A percentile compares a stretch with the other conserved stretches of the same genome.
Conservation (phyloP, 2,888 invertebrate genomes). For the Acanthacorydalis orientalis region DNA sequence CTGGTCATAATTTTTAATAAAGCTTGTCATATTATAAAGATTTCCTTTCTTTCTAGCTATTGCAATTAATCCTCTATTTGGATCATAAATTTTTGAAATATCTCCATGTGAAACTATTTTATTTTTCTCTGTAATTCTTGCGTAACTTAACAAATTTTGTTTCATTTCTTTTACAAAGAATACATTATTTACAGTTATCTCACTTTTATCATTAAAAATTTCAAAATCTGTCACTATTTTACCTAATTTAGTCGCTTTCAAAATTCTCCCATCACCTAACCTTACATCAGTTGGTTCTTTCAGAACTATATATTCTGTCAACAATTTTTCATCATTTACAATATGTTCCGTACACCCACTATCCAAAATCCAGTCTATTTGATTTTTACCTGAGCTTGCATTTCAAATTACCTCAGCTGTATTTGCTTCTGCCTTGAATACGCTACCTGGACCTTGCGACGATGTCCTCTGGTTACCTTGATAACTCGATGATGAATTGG, state of each 20-base stretch:
- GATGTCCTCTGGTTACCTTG: too few species aligned
- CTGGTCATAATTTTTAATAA: slow-evolving; percentile 2
- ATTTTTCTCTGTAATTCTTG: slow-evolving; percentile 9
- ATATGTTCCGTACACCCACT: slow-evolving; percentile 10
- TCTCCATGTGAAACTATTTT: slow-evolving; percentile 9
- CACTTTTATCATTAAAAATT: background rate
- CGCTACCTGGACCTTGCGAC: too few species aligned
- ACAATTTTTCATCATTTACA: slow-evolving; percentile 8
- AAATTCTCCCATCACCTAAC: slow-evolving; percentile 8
- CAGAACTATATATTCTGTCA: slow-evolving; percentile 6
- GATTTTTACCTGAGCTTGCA: background rate
- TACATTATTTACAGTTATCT: slow-evolving; percentile 5
- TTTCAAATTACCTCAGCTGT: too few species aligned
- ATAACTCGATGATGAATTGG: too few species aligned
- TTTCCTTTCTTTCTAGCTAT: slow-evolving; percentile 9
- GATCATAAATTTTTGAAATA: slow-evolving; percentile 9
- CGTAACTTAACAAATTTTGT: slow-evolving; percentile 11
- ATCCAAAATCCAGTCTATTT: slow-evolving; percentile 6
- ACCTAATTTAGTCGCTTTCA: slow-evolving; percentile 9
- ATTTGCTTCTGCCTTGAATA: too few species aligned
- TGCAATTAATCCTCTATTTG: slow-evolving; percentile 8
- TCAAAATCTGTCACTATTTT: slow-evolving; percentile 4
- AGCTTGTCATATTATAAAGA: slow-evolving; percentile 9
- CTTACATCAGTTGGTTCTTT: slow-evolving; percentile 8
- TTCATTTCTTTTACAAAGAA: slow-evolving; percentile 11